A percentile compares a stretch with the other conserved stretches of the same genome.
These are phyloP conservation scores for Mobula birostris DNA, from an alignment of 2,113 vertebrate species.

Conservation along the genomic window DNA sequence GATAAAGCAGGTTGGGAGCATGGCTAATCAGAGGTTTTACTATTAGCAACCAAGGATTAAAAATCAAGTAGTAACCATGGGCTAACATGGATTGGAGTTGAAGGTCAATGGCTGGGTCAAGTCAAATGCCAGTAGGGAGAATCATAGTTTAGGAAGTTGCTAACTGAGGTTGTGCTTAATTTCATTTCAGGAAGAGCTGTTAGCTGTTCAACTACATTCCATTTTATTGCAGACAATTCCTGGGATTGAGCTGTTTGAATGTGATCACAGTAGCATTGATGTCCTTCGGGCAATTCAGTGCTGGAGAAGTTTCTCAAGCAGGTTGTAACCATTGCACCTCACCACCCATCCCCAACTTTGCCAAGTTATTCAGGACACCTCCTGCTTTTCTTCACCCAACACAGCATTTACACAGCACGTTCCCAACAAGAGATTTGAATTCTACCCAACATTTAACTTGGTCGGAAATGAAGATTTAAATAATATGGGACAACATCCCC, in stretches of 20 bases:
- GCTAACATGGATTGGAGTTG: neutral
- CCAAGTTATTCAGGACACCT: neutral
- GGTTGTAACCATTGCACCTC: neutral
- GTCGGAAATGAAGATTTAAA: neutral
- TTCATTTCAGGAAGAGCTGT: too few relatives aligned
- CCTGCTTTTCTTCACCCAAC: neutral
- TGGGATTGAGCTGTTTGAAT: neutral
- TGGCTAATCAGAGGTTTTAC: neutral
- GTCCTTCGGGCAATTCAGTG: neutral
- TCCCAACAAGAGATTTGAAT: neutral
- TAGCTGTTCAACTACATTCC: neutral
- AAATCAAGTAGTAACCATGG: neutral
- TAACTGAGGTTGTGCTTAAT: too few relatives aligned
- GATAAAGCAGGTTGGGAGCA: neutral
- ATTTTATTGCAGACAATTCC: neutral
- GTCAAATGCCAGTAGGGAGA: too few relatives aligned
- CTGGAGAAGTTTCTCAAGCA: neutral
- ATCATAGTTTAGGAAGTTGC: too few relatives aligned
- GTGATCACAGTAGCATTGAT: neutral
- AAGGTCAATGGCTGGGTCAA: too few relatives aligned
- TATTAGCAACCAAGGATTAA: neutral
- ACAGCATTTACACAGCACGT: neutral
- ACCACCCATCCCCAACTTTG: neutral
- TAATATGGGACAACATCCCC: neutral
- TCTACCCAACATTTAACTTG: neutral